Evolutionary conservation across 2,113 vertebrate species (phyloP).

Genomic region (Glareola pratincola): DNA sequence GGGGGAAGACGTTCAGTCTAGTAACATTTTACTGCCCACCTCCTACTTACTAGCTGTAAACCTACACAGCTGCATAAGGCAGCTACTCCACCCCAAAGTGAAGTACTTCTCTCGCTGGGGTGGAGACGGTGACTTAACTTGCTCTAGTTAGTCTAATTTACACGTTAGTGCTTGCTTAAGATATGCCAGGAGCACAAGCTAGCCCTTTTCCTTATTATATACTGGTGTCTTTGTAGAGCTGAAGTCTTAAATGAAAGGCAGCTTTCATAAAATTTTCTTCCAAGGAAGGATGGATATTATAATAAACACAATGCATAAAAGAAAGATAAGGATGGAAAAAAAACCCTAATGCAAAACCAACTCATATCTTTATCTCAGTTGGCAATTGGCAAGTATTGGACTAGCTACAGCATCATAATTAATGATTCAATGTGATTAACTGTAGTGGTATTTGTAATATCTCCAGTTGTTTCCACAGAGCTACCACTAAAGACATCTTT

Average conservation of each 20-base stretch:
- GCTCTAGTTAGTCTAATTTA: background rate
- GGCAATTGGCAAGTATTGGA: background rate
- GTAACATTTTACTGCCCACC: background rate
- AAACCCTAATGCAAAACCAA: fast-evolving
- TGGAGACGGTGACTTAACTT: background rate
- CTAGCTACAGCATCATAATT: background rate
- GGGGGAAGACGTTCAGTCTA: background rate
- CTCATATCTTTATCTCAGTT: background rate
- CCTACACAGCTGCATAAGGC: background rate
- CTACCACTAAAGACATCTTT: background rate
- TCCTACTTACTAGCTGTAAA: background rate
- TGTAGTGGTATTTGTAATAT: background rate
- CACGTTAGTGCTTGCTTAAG: background rate
- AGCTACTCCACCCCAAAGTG: background rate
- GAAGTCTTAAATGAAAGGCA: background rate
- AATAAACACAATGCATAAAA: background rate
- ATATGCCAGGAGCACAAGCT: background rate
- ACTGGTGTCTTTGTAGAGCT: background rate
- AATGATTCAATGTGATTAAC: background rate
- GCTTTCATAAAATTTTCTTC: background rate
- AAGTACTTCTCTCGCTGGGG: background rate
- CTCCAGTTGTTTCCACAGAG: background rate
- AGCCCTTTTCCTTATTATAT: background rate
- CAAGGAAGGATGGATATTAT: background rate
- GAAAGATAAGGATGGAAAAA: background rate